phyloP scores from a whole-genome alignment of 2,888 invertebrate species.

The Oxycera nigricornis region DNA sequence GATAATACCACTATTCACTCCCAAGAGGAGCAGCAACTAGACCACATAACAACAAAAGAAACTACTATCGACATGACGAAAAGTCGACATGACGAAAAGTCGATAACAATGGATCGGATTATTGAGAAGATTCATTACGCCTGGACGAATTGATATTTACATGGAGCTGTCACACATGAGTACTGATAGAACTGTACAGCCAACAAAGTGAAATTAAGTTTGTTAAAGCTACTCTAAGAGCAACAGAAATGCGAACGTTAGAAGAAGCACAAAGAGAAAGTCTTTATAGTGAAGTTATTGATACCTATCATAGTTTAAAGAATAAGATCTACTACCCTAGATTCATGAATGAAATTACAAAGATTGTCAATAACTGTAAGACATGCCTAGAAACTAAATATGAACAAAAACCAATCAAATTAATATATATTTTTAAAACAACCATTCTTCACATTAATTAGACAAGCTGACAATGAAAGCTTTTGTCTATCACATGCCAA shows the following conservation, averaged over 20 bases:
- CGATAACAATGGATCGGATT: constrained; percentile 25
- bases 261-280: too few relatives aligned
- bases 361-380: constrained; percentile 29
- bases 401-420: constrained; percentile 43
- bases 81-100: constrained; percentile 13
- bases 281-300: too few relatives aligned
- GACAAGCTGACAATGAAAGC: constrained; percentile 44
- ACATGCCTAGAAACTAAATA: constrained; percentile 36
- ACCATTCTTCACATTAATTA: constrained; percentile 41
- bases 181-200: constrained; percentile 12
- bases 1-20: constrained; percentile 39
- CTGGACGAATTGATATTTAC: constrained; percentile 30
- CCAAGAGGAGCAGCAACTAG: constrained; percentile 40
- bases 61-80: constrained; percentile 36
- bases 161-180: constrained; percentile 8
- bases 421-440: constrained; percentile 35
- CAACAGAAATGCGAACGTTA: too few relatives aligned
- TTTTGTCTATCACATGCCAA: constrained; percentile 41
- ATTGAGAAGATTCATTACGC: constrained; percentile 4
- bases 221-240: constrained; percentile 24
- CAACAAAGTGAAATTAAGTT: constrained; percentile 31
- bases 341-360: constrained; percentile 36
- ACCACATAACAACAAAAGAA: constrained; percentile 40
- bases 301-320: too few relatives aligned
- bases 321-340: too few relatives aligned